Conservation (phyloP, 2,888 invertebrate genomes). For the Euplagia quadripunctaria region DNA sequence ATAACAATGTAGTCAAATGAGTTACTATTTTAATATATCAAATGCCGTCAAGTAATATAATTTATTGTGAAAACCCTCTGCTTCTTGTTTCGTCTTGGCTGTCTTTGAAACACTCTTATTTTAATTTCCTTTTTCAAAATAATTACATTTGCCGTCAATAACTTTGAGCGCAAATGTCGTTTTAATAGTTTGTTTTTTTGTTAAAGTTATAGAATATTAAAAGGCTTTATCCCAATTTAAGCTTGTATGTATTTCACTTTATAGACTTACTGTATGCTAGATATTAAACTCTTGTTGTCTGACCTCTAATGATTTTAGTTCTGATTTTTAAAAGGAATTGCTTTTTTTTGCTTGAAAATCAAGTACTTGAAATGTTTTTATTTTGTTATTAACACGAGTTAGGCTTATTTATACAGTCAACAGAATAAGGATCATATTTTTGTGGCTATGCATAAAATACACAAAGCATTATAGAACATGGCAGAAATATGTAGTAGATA, state of each 20-base stretch:
- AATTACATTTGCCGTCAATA: conserved; percentile 1
- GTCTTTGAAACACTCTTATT: neutral
- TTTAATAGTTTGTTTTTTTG: neutral
- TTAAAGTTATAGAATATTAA: neutral
- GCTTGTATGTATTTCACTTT: neutral
- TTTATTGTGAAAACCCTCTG: neutral
- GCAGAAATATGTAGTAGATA: too few relatives aligned
- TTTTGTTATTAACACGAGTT: too few relatives aligned
- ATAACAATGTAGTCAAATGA: neutral
- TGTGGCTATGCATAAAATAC: too few relatives aligned
- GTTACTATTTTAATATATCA: neutral
- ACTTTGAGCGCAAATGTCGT: neutral
- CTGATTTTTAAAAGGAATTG: neutral
- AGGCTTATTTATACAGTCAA: too few relatives aligned
- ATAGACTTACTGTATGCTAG: neutral
- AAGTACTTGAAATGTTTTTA: too few relatives aligned
- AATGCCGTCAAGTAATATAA: neutral
- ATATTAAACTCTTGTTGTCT: neutral
- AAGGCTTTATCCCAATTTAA: neutral
- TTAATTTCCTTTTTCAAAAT: neutral
- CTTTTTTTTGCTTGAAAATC: neutral
- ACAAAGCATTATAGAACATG: too few relatives aligned
- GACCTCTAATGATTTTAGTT: neutral
- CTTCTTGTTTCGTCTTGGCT: neutral
- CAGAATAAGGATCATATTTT: too few relatives aligned